A percentile compares a stretch with the other conserved stretches of the same genome.
These are phyloP conservation scores for Cerastis leucographa DNA, from an alignment of 2,888 invertebrate species.

Conservation along the genomic window DNA sequence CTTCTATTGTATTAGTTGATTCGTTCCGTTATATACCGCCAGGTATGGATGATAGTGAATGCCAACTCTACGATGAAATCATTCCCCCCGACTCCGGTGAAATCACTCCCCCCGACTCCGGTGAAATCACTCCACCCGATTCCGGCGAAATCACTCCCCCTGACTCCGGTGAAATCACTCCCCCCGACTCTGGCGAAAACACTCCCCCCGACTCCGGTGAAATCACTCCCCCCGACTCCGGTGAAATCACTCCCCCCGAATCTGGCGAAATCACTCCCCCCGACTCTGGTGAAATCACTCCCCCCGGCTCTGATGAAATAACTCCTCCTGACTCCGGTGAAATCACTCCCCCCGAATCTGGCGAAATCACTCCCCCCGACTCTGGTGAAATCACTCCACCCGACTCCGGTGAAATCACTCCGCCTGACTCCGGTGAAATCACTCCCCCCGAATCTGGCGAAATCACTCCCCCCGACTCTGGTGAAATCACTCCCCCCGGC, in stretches of 20 bases:
- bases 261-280: not conserved
- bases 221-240: not conserved
- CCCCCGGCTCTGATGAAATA: not conserved
- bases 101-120: not conserved
- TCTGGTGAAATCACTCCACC: not conserved
- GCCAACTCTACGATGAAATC: constrained; percentile 70
- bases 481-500: not conserved
- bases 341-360: not conserved
- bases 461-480: not conserved
- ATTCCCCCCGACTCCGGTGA: not conserved
- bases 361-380: not conserved
- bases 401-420: not conserved
- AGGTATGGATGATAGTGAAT: constrained; percentile 64
- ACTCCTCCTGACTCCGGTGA: not conserved
- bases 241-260: not conserved
- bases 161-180: not conserved
- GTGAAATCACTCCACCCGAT: not conserved
- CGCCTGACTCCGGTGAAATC: not conserved
- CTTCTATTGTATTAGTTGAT: constrained; percentile 73
- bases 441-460: not conserved
- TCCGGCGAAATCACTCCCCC: no score
- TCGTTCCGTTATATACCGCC: constrained; percentile 78
- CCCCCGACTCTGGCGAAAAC: not conserved
- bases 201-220: not conserved
- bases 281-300: not conserved